These are phyloP conservation scores for Drosophila setifemur DNA, from an alignment of 1,140 invertebrate genomes.

Conservation along the genomic window DNA sequence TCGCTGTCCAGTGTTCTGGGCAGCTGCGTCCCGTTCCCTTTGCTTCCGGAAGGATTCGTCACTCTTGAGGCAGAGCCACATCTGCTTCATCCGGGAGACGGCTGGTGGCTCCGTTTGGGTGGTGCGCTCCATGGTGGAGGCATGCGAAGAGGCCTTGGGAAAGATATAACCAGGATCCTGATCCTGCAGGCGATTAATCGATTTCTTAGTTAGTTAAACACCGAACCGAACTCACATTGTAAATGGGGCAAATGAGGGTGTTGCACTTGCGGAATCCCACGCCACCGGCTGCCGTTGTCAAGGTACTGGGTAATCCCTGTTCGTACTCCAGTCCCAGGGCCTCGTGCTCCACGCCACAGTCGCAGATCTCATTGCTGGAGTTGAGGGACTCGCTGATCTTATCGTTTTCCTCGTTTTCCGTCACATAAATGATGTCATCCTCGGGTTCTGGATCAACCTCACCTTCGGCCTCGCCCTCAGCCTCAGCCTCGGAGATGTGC, in stretches of 20 bases:
- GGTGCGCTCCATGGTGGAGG: slow-evolving; percentile 88
- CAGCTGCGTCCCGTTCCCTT: slow-evolving; percentile 88
- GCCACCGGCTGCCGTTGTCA: no score
- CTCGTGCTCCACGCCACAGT: slow-evolving; percentile 50
- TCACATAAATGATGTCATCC: slow-evolving; percentile 26
- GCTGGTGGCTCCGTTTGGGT: slow-evolving; percentile 90
- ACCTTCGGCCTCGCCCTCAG: neutral
- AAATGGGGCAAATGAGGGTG: slow-evolving; percentile 86
- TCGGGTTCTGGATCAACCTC: slow-evolving; percentile 17
- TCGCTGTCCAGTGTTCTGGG: slow-evolving; percentile 74
- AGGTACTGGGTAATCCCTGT: no score
- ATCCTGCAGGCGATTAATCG: no score
- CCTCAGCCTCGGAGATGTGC: neutral
- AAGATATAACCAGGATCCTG: slow-evolving; percentile 82
- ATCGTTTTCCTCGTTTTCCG: slow-evolving; percentile 35
- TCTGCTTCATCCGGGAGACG: slow-evolving; percentile 89
- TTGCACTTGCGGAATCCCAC: slow-evolving; percentile 80
- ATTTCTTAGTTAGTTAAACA: no score
- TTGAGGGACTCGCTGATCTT: slow-evolving; percentile 52
- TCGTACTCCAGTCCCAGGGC: slow-evolving; percentile 28
- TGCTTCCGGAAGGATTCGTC: slow-evolving; percentile 90
- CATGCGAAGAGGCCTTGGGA: slow-evolving; percentile 59
- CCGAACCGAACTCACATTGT: slow-evolving; percentile 83
- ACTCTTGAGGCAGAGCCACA: slow-evolving; percentile 90
- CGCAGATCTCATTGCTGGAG: slow-evolving; percentile 56